phyloP scores from a whole-genome alignment of 2,888 invertebrate species.

The Chirona hameri region DNA sequence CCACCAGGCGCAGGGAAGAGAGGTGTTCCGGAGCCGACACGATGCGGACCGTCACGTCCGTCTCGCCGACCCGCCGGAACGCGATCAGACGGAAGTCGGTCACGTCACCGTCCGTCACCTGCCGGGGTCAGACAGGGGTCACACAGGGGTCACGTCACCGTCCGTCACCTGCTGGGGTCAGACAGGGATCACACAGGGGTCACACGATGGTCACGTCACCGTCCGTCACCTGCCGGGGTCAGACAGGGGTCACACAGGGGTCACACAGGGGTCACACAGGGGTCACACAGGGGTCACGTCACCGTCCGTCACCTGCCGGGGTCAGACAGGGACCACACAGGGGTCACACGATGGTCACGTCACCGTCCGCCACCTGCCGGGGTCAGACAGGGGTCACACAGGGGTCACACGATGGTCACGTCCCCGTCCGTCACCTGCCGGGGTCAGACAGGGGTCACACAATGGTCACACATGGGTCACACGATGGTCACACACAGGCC shows the following conservation, averaged over 20 bases:
- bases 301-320: too few species aligned
- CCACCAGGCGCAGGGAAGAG: conserved; percentile 32
- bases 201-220: too few species aligned
- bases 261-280: too few species aligned
- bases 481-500: too few species aligned
- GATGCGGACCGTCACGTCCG: conserved; percentile 38
- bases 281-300: too few species aligned
- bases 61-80: conserved; percentile 38
- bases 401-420: too few species aligned
- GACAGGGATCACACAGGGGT: too few species aligned
- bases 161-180: neutral
- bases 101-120: conserved; percentile 34
- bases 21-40: conserved; percentile 37
- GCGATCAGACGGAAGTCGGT: conserved; percentile 36
- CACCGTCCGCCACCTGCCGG: conserved; percentile 29
- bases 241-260: too few species aligned
- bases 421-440: neutral
- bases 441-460: too few species aligned
- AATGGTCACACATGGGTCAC: too few species aligned
- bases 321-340: too few species aligned
- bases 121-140: neutral
- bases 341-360: conserved; percentile 29
- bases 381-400: neutral
- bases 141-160: neutral
- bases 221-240: too few species aligned